Base-by-base conservation (phyloP, 2,113 vertebrate species). In the Natator depressus region DNA sequence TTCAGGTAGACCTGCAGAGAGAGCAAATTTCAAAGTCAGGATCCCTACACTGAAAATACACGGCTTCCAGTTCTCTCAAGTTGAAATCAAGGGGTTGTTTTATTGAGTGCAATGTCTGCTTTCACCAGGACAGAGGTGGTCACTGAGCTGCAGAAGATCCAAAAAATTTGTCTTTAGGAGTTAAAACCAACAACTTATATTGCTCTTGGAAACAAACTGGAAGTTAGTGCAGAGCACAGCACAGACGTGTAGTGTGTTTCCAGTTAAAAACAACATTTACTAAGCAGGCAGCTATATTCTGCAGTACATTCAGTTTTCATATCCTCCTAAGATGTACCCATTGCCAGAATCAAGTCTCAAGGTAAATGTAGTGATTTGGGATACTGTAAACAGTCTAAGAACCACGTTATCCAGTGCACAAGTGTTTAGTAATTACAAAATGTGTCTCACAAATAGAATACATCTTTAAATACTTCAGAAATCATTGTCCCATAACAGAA, bases 1-100 rank as follows among this genome's bases (percentile, higher is more conserved):
- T 10, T 62, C 4, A 49, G 12, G 20, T 20, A 92, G 89, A 81
- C 14, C 29, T 50, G 35, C 75, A 83, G 87, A 89, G 85, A 85
- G 59, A 72, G 46, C 50, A 85, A 92, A 95, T 65, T 42, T 29
- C 16, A 55, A 83, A 72, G n/a, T 82, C 25, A 46, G 27, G 3
- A 46, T 25, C 1, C 1, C 27, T 12, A 82, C 84, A 38, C 84
- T 0, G 0, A 80, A 79, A 91, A 83, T 72, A n/a, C 9, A 84
- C 0, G 6, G 25, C 80, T 94, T 81, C 55, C 46, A 85, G 59
- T 80, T 87, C 54, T 80, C 82, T 85, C 82, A 83, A 47, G 25
- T 79, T 49, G 55, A 72, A 89, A 69, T 25, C 3, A 19, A 53
- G 57, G 38, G 46, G 7, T 51, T 69, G 65, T 85, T 89, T 46